These are phyloP conservation scores for Ciconia boyciana DNA, from an alignment of 2,113 vertebrate genomes.

Conservation along the genomic window DNA sequence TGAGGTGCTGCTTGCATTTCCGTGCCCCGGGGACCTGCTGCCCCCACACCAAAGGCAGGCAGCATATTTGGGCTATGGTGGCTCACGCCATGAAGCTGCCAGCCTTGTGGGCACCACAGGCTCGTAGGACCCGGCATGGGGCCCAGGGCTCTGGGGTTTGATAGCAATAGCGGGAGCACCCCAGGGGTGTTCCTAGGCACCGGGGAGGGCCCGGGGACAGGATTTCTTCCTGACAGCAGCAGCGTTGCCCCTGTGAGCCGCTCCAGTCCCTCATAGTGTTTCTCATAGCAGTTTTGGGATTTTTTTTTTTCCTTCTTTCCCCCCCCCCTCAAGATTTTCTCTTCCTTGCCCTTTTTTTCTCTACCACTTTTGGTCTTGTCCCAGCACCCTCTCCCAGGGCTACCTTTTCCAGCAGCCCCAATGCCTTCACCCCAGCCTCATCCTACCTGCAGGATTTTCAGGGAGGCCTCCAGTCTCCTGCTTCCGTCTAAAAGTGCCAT, in stretches of 20 bases:
- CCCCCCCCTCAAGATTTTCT: background rate
- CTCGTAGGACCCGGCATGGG: rapidly evolving
- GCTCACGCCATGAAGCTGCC: background rate
- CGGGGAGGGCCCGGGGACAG: background rate
- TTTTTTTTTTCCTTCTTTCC: no score
- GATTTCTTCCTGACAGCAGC: background rate
- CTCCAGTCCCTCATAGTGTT: background rate
- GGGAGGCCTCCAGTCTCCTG: background rate
- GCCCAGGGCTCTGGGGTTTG: background rate
- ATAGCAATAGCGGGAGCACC: background rate
- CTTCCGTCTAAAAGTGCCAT: background rate
- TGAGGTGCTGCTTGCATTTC: background rate
- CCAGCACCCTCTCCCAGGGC: background rate
- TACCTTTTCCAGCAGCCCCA: background rate
- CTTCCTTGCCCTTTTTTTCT: background rate
- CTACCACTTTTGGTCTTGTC: background rate
- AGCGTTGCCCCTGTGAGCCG: background rate
- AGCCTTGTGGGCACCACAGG: rapidly evolving
- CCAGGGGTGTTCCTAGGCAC: background rate
- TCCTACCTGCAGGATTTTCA: background rate
- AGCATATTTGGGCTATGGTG: background rate
- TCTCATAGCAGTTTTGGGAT: background rate
- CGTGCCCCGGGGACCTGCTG: rapidly evolving
- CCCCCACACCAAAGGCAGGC: background rate
- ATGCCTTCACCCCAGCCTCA: background rate